phyloP scores from a whole-genome alignment of 37 sponge, comb jelly and placozoan species.

The Ianthella basta region DNA sequence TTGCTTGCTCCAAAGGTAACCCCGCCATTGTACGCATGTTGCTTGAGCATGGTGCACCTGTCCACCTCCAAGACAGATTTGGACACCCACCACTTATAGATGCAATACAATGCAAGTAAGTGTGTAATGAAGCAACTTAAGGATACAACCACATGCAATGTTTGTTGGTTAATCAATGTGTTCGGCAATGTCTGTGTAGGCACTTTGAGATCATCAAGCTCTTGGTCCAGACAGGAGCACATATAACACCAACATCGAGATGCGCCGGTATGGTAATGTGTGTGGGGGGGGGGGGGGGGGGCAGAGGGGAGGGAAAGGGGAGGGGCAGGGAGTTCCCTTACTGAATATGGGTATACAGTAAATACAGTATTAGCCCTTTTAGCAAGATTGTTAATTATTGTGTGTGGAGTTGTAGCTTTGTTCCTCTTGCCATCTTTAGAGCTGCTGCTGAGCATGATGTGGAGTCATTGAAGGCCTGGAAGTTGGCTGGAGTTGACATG shows the following conservation, averaged over 20 bases:
- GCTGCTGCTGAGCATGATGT: conserved; percentile 57
- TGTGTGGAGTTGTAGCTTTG: too few relatives aligned
- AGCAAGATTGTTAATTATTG: too few relatives aligned
- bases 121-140: background rate
- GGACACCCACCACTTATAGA: conserved; percentile 75
- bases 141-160: background rate
- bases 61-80: conserved; percentile 78
- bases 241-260: conserved; percentile 21
- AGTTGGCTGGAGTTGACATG: conserved; percentile 52
- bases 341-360: background rate
- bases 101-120: conserved; percentile 77
- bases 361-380: background rate
- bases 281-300: too few relatives aligned
- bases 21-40: conserved; percentile 69
- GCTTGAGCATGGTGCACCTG: conserved; percentile 80
- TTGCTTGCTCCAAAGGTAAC: conserved; percentile 82
- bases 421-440: too few relatives aligned
- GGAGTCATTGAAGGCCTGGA: conserved; percentile 56
- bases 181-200: background rate
- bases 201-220: conserved; percentile 49
- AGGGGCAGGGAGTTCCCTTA: too few relatives aligned
- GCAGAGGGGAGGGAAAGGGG: too few relatives aligned
- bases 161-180: background rate
- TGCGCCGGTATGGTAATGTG: conserved; percentile 36
- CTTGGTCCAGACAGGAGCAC: conserved; percentile 69